These are phyloP conservation scores for Mnemiopsis leidyi DNA, from an alignment of 37 sponge, comb jelly and placozoan genomes.

Conservation along the genomic window DNA sequence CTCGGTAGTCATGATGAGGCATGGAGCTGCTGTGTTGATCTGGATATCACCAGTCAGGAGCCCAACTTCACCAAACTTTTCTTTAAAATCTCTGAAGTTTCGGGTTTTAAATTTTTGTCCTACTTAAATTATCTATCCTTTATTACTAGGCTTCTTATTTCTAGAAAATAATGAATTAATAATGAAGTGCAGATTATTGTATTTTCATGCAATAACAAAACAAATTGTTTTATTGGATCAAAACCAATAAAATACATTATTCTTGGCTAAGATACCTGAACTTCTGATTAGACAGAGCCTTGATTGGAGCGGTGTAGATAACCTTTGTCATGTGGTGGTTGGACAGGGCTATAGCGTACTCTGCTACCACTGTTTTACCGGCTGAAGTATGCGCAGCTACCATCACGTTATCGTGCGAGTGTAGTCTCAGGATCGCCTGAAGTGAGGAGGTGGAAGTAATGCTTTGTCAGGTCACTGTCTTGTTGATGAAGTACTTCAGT, in stretches of 20 bases:
- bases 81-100: constrained; percentile 76
- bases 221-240: too few species aligned
- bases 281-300: constrained; percentile 98
- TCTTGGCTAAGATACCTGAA: too few species aligned
- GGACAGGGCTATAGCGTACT: constrained; percentile 91
- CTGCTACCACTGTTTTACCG: constrained; percentile 99
- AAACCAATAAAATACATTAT: too few species aligned
- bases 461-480: too few species aligned
- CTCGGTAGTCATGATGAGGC: constrained; percentile 97
- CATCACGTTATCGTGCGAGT: constrained; percentile 89
- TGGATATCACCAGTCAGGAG: constrained; percentile 92
- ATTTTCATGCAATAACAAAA: too few species aligned
- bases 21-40: constrained; percentile 78
- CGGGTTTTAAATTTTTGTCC: too few species aligned
- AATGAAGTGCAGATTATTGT: too few species aligned
- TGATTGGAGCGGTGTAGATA: constrained; percentile 96
- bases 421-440: constrained; percentile 84
- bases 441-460: too few species aligned
- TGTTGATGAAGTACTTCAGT: too few species aligned
- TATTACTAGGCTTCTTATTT: too few species aligned
- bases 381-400: constrained; percentile 98
- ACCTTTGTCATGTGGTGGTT: constrained; percentile 83
- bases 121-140: too few species aligned
- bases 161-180: too few species aligned
- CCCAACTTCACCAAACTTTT: constrained; percentile 82